phyloP scores from a whole-genome alignment of 2,113 vertebrate genomes.

The Cephalopholis sonnerati region DNA sequence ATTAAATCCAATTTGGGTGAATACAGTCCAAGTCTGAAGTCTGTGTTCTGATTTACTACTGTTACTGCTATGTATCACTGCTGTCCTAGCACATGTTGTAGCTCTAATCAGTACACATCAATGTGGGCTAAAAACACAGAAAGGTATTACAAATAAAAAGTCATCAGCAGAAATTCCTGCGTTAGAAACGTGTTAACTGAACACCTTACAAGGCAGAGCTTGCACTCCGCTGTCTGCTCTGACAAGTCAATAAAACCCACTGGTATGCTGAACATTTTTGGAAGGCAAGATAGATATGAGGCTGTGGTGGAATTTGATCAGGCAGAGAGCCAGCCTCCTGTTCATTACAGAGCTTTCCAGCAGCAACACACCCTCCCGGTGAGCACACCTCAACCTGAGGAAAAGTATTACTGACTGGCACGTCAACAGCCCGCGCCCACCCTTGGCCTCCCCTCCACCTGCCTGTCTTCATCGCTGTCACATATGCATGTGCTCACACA shows the following conservation, averaged over 20 bases:
- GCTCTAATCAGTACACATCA: conserved; percentile 5
- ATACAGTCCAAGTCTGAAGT: not conserved
- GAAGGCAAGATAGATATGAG: conserved; percentile 83
- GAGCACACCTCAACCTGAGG: conserved; percentile 72
- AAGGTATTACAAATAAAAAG: conserved; percentile 24
- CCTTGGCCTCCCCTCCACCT: conserved; percentile 49
- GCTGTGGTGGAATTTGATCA: conserved; percentile 84
- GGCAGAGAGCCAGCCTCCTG: conserved; percentile 78
- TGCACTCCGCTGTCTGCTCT: conserved; percentile 82
- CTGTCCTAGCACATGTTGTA: not conserved
- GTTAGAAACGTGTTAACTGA: conserved; percentile 64
- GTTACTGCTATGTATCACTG: not conserved
- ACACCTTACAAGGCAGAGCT: conserved; percentile 84
- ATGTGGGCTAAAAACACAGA: conserved; percentile 25
- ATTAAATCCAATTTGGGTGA: conserved; percentile 2
- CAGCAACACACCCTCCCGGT: conserved; percentile 71
- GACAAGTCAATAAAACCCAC: conserved; percentile 87
- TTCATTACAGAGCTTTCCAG: conserved; percentile 74
- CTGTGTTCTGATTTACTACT: not conserved
- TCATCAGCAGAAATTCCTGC: conserved; percentile 67
- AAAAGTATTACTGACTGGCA: conserved; percentile 76
- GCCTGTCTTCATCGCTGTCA: conserved; percentile 63
- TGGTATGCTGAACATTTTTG: conserved; percentile 87
- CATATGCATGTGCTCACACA: conserved; percentile 59
- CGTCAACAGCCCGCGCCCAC: conserved; percentile 46